phyloP scores from a whole-genome alignment of 2,113 vertebrate genomes.

The Stercorarius parasiticus region DNA sequence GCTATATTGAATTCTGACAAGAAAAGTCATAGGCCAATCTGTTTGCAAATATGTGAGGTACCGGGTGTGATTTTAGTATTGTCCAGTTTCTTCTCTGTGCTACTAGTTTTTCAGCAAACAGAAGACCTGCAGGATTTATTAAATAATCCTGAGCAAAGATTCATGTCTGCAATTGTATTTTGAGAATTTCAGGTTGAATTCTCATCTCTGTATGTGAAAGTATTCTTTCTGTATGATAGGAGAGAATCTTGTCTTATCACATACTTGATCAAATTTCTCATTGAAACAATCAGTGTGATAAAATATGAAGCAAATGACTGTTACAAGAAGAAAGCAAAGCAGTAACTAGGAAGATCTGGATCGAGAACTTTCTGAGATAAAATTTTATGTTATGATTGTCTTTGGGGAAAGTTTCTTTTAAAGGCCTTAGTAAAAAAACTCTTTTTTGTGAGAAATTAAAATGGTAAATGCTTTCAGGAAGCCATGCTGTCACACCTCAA shows the following conservation, averaged over 20 bases:
- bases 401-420: neutral
- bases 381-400: neutral
- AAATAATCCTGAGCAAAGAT: neutral
- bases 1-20: neutral
- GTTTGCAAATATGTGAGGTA: neutral
- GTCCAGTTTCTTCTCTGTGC: neutral
- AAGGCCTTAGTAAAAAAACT: neutral
- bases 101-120: neutral
- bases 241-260: neutral
- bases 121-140: neutral
- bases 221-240: neutral
- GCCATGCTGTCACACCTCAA: neutral
- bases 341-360: neutral
- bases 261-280: neutral
- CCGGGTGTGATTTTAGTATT: neutral
- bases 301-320: neutral
- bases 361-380: neutral
- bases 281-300: neutral
- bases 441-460: neutral
- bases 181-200: neutral
- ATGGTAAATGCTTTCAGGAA: neutral
- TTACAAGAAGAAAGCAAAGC: neutral
- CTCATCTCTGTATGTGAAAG: neutral
- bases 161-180: neutral
- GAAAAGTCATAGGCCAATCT: neutral